Evolutionary conservation across 2,797 vertebrate genomes (phyloP).

Genomic region (Lagodon rhomboides): DNA sequence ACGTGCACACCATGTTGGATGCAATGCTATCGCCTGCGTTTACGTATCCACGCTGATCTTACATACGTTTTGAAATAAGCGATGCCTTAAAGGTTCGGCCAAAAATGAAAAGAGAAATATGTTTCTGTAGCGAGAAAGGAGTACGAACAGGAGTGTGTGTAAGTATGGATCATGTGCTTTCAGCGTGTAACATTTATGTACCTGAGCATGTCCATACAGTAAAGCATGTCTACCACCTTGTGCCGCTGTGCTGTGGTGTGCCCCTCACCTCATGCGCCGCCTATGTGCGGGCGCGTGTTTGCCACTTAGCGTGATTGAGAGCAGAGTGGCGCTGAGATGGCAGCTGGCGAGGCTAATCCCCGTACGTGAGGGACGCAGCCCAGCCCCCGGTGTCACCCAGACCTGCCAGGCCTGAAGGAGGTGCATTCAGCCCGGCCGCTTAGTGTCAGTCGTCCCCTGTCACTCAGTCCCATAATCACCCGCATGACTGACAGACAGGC

Average conservation of each 20-base stretch:
- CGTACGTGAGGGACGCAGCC: constrained; percentile 76
- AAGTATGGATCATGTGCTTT: not conserved
- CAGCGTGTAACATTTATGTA: constrained; percentile 18
- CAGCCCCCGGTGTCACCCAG: constrained; percentile 82
- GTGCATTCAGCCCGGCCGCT: constrained; percentile 84
- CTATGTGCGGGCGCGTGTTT: constrained; percentile 39
- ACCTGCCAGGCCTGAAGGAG: constrained; percentile 85
- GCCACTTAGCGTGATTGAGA: constrained; percentile 77
- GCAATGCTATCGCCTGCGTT: not conserved
- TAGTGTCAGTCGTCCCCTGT: constrained; percentile 81
- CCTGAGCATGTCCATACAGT: constrained; percentile 31
- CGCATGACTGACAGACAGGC: constrained; percentile 84
- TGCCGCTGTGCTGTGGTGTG: constrained; percentile 19
- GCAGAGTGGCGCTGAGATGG: constrained; percentile 81
- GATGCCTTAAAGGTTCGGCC: constrained; percentile 13
- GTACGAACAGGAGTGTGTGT: constrained; percentile 12
- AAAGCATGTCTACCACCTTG: constrained; percentile 11
- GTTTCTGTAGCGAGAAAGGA: constrained; percentile 24
- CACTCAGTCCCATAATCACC: constrained; percentile 84
- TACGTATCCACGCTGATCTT: not conserved
- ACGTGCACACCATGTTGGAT: not conserved
- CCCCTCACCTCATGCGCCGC: constrained; percentile 57
- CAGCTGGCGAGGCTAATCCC: constrained; percentile 84
- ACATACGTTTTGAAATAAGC: constrained; percentile 14
- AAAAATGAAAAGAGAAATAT: constrained; percentile 1